Evolutionary conservation across 2,797 vertebrate species (phyloP).

Genomic region (Botia kubotai): DNA sequence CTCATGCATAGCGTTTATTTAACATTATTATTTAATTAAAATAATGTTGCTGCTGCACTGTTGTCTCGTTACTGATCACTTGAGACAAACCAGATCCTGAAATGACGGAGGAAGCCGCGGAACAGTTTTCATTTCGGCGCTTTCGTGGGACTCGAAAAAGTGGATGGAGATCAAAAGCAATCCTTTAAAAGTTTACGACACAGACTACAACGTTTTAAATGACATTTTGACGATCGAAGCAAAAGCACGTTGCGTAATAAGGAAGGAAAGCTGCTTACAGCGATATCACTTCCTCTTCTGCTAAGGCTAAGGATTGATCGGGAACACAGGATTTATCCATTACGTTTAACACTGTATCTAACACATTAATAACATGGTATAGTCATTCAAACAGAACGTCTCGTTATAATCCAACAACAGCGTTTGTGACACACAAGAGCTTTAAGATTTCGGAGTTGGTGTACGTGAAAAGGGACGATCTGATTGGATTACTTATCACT

Average conservation of each 20-base stretch:
- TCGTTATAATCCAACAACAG: neutral
- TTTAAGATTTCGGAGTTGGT: neutral
- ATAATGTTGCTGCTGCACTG: neutral
- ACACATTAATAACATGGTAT: neutral
- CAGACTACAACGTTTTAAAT: neutral
- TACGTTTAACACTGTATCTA: neutral
- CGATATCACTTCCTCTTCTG: neutral
- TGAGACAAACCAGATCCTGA: neutral
- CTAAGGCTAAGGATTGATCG: neutral
- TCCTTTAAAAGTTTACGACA: conserved; percentile 6
- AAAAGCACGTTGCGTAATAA: neutral
- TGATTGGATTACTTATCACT: conserved; percentile 33
- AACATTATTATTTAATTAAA: neutral
- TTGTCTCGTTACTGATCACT: neutral
- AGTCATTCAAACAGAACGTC: neutral
- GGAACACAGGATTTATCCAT: neutral
- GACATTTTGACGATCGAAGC: conserved; percentile 21
- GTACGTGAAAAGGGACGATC: neutral
- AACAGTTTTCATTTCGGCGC: neutral
- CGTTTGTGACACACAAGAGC: neutral
- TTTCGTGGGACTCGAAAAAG: neutral
- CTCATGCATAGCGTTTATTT: neutral
- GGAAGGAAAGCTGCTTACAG: conserved; percentile 5
- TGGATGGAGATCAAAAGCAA: neutral
- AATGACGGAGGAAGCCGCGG: neutral